Evolutionary conservation across 2,797 vertebrate species (phyloP), one percentile per base, ranked within the genome.

Genomic region (Diceros bicornis): DNA sequence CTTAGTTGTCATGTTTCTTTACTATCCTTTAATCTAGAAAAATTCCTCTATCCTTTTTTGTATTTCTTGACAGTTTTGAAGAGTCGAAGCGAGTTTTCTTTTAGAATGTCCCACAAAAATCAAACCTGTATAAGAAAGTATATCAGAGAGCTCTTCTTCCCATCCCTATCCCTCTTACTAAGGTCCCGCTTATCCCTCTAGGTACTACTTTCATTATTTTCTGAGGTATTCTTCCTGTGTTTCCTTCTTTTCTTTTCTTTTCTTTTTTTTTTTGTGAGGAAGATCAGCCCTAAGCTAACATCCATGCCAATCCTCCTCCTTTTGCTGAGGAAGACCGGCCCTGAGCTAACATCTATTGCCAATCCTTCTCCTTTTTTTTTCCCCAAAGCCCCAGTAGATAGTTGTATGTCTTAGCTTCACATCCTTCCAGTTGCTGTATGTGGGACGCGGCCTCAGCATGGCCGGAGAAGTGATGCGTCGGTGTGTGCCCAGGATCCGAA

Each of bases 1-100:
- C 72, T 95, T 92, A 82, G 10, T 87, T 62, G 11, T 61, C 59
- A 13, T 86, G 59, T 66, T n/a, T 87, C 44, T 87, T 77, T 92
- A 66, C 44, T 81, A 25, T 66, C 34, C 44, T 86, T 92, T 87
- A 87, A 69, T 77, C 8, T 71, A 52, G 59, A 89, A 89, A 83
- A 85, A 34, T 57, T 89, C 20, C 5, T 83, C 32, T 2, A 7
- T 57, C 52, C 64, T 29, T 20, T 74, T 69, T 83, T 74, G 41
- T 52, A 14, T 95, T 75, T 71, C n/a, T 78, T 69, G n/a, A 41
- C 4, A 41, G 57, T 94, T 93, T 79, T 79, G 20, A 90, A 79
- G n/a, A 16, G 12, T 74, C 11, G 20, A 94, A 81, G 34, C 12
- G 90, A 74, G 47, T 82, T 62, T 97, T 81, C 18, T 85, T 89